Percentiles rank a stretch among this genome's conserved stretches.
These are phyloP conservation scores for Trissoscelio sp. DNA, from an alignment of 2,888 invertebrate genomes.

Conservation along the genomic window DNA sequence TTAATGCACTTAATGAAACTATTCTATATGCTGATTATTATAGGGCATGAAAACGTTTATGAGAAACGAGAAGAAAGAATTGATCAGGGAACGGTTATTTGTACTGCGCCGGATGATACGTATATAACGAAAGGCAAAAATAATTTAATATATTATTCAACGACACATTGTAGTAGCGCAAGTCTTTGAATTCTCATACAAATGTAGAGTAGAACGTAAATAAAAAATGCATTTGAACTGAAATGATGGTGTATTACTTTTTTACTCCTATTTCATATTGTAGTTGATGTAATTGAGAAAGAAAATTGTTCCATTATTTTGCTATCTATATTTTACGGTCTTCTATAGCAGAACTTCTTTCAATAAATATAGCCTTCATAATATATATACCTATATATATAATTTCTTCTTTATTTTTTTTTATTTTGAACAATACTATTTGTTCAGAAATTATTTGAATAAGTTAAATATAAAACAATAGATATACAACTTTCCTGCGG, in stretches of 20 bases:
- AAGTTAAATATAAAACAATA: too few species aligned
- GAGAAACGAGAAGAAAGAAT: slow-evolving; percentile 24
- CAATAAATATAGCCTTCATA: too few species aligned
- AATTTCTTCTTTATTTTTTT: too few species aligned
- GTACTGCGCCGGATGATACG: slow-evolving; percentile 47
- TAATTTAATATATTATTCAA: slow-evolving; percentile 78
- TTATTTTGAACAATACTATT: too few species aligned
- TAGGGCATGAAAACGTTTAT: slow-evolving; percentile 35
- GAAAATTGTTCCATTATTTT: background rate
- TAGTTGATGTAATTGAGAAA: background rate
- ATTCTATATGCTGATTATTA: slow-evolving; percentile 51
- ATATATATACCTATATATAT: too few species aligned
- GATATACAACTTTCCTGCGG: too few species aligned
- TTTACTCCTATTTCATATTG: background rate
- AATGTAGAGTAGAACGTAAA: slow-evolving; percentile 80
- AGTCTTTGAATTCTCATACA: slow-evolving; percentile 80
- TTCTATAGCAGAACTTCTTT: too few species aligned
- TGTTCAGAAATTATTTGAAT: too few species aligned
- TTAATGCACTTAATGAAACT: slow-evolving; percentile 34
- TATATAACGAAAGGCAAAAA: slow-evolving; percentile 72
- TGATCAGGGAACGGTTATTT: slow-evolving; percentile 28
- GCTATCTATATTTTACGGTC: background rate
- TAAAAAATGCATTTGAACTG: slow-evolving; percentile 72
- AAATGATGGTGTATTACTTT: slow-evolving; percentile 12
- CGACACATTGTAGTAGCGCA: slow-evolving; percentile 81